Conservation (phyloP, 2,113 vertebrate genomes). For the Bostrychus sinensis region DNA sequence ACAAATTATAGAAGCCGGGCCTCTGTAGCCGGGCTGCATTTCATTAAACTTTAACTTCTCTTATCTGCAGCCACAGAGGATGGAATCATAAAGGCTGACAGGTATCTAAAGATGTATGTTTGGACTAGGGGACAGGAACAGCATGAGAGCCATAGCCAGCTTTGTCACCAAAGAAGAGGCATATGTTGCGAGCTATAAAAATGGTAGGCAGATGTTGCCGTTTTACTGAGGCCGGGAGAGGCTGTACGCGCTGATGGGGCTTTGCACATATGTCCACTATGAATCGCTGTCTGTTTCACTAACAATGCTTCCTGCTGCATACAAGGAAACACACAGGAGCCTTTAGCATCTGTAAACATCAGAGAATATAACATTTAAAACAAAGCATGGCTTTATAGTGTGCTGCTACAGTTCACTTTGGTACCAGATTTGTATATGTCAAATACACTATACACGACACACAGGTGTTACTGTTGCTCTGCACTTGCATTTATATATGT, state of each 20-base stretch:
- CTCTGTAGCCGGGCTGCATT: slow-evolving; percentile 79
- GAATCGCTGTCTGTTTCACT: slow-evolving; percentile 67
- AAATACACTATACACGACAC: background rate
- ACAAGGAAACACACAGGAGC: slow-evolving; percentile 31
- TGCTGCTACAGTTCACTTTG: background rate
- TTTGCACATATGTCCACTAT: slow-evolving; percentile 69
- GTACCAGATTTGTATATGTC: background rate
- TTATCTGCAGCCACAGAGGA: slow-evolving; percentile 77
- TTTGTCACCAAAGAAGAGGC: slow-evolving; percentile 73
- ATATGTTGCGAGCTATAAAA: slow-evolving; percentile 79
- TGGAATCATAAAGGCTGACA: slow-evolving; percentile 80
- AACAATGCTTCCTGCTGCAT: slow-evolving; percentile 39
- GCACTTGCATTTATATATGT: background rate
- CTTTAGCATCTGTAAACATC: slow-evolving; percentile 21
- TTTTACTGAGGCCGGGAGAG: slow-evolving; percentile 75
- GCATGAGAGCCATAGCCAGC: slow-evolving; percentile 72
- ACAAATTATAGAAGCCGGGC: slow-evolving; percentile 83
- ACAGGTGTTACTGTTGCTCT: background rate
- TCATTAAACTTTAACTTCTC: slow-evolving; percentile 81
- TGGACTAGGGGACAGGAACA: slow-evolving; percentile 70
- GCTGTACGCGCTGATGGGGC: slow-evolving; percentile 65
- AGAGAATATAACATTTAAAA: slow-evolving; percentile 8
- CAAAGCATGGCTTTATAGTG: background rate
- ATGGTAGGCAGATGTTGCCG: slow-evolving; percentile 76
- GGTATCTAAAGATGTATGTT: slow-evolving; percentile 79